Conservation (phyloP, 37 sponge, comb jelly and placozoan genomes). For the Ephydatia muelleri region DNA sequence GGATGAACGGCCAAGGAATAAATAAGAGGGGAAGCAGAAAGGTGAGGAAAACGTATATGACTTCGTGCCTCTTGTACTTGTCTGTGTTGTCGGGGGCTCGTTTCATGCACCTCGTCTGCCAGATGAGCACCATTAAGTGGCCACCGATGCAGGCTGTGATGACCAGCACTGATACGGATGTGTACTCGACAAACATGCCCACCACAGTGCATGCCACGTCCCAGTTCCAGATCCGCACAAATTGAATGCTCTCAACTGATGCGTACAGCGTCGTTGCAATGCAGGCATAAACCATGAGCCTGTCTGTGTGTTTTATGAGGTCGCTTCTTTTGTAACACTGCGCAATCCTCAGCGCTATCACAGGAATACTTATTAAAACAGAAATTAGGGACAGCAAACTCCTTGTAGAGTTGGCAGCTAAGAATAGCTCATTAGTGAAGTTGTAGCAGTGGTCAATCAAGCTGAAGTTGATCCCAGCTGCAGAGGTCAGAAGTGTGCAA, state of each 20-base stretch:
- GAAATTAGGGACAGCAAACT: neutral
- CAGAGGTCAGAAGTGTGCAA: neutral
- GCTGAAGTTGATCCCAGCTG: neutral
- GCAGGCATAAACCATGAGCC: neutral
- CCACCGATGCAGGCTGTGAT: neutral
- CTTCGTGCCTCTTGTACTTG: neutral
- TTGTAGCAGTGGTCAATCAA: neutral
- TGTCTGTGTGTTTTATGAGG: neutral
- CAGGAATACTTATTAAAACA: neutral
- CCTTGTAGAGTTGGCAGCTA: neutral
- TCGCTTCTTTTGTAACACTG: neutral
- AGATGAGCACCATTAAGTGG: neutral
- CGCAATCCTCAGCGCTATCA: neutral
- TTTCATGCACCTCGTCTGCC: neutral
- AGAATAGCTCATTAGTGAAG: neutral
- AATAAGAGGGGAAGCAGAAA: neutral
- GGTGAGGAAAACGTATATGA: neutral
- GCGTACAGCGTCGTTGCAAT: neutral
- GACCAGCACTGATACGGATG: neutral
- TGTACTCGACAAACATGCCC: neutral
- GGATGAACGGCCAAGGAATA: neutral
- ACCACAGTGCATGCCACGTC: neutral
- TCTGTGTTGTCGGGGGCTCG: neutral
- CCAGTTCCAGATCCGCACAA: neutral
- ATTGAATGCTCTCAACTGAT: neutral